Evolutionary conservation across 2,797 vertebrate species (phyloP).

Genomic region (Gallinago stenura): DNA sequence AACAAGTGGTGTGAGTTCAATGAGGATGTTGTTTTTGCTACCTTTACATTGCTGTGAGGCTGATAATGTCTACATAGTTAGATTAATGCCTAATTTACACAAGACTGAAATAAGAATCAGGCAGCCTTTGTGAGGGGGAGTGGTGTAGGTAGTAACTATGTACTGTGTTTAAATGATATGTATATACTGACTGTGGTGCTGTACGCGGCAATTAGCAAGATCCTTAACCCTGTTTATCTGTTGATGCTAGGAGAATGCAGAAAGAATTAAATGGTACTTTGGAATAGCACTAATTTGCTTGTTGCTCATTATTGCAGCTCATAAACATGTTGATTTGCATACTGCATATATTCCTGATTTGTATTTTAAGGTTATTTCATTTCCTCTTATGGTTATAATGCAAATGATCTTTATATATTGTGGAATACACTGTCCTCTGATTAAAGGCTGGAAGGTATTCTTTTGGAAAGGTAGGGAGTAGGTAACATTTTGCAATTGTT

Average conservation of each 20-base stretch:
- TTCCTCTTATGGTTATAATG: slow-evolving; percentile 24
- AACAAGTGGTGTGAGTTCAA: background rate
- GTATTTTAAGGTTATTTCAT: slow-evolving; percentile 34
- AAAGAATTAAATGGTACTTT: slow-evolving; percentile 24
- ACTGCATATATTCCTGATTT: background rate
- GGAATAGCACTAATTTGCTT: slow-evolving; percentile 39
- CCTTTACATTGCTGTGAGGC: background rate
- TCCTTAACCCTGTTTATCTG: slow-evolving; percentile 7
- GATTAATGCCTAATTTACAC: background rate
- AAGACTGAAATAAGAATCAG: background rate
- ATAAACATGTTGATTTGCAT: slow-evolving; percentile 35
- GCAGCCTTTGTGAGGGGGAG: background rate
- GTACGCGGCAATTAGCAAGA: background rate
- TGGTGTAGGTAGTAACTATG: background rate
- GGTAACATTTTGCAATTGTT: background rate
- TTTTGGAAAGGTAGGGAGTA: background rate
- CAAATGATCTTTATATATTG: background rate
- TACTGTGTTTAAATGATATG: background rate
- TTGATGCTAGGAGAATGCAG: background rate
- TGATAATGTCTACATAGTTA: accelerated
- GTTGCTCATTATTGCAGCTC: slow-evolving; percentile 3
- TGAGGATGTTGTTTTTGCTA: background rate
- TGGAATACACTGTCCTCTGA: background rate
- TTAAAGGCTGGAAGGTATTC: background rate
- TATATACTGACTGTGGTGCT: background rate